phyloP scores from a whole-genome alignment of 1,140 invertebrate genomes.

The Bicyclus anynana region DNA sequence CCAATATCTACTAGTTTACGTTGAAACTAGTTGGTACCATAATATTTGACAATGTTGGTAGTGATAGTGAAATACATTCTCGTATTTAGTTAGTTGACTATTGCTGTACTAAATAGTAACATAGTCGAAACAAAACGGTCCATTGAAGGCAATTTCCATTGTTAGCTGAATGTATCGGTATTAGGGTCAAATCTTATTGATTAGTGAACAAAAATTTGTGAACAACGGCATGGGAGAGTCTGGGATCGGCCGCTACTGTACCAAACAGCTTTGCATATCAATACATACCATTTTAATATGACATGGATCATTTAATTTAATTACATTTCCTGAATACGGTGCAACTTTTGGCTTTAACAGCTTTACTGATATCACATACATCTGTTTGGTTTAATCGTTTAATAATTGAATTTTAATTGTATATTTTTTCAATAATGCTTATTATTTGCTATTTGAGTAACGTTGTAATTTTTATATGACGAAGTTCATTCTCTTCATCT shows the following conservation, averaged over 20 bases:
- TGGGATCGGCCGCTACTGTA: slow-evolving; percentile 43
- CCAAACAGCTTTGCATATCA: slow-evolving; percentile 70
- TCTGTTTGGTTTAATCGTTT: background rate
- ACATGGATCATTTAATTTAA: slow-evolving; percentile 73
- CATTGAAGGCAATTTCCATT: slow-evolving; percentile 46
- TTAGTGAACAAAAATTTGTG: slow-evolving; percentile 65
- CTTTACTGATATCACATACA: background rate
- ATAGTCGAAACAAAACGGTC: slow-evolving; percentile 30
- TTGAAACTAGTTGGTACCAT: too few species aligned
- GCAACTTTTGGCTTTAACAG: background rate
- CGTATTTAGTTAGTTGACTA: too few species aligned
- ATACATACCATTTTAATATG: slow-evolving; percentile 69
- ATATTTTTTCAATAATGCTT: background rate
- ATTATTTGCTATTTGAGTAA: too few species aligned
- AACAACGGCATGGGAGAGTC: slow-evolving; percentile 55
- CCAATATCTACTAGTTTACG: too few species aligned
- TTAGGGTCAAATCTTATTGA: slow-evolving; percentile 63
- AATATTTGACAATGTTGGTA: too few species aligned
- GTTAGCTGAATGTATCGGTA: slow-evolving; percentile 52
- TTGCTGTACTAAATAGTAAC: background rate
- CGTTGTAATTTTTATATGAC: too few species aligned
- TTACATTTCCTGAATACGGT: slow-evolving; percentile 53
- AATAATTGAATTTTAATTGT: background rate
- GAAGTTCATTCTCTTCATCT: too few species aligned
- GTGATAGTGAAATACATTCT: too few species aligned